Evolutionary conservation across 2,888 invertebrate genomes (phyloP).

Genomic region (Ennomos fuscantarius): DNA sequence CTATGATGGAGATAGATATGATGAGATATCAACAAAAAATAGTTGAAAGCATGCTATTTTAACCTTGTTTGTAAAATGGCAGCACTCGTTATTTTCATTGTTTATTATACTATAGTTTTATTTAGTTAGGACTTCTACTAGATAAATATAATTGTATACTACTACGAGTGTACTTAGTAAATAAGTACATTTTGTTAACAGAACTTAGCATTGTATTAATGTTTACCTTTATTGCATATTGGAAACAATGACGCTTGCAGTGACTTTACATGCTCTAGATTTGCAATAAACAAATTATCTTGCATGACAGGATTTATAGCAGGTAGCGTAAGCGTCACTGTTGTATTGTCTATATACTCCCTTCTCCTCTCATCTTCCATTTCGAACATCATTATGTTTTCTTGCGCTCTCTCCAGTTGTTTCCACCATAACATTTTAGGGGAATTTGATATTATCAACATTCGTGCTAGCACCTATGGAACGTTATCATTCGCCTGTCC

Average conservation of each 20-base stretch:
- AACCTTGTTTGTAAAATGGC: background rate
- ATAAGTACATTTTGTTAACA: too few relatives aligned
- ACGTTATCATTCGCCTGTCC: constrained; percentile 54
- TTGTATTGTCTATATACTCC: constrained; percentile 66
- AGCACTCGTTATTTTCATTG: too few relatives aligned
- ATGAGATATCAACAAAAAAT: too few relatives aligned
- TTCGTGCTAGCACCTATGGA: constrained; percentile 51
- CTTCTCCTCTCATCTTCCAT: constrained; percentile 68
- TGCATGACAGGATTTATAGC: constrained; percentile 69
- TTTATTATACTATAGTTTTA: too few relatives aligned
- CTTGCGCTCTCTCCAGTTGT: constrained; percentile 71
- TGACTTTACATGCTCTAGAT: constrained; percentile 85
- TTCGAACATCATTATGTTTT: constrained; percentile 72
- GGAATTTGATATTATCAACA: constrained; percentile 47
- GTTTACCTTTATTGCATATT: constrained; percentile 80
- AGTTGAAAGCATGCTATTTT: background rate
- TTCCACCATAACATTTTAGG: constrained; percentile 83
- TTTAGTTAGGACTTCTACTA: too few relatives aligned
- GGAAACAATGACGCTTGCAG: constrained; percentile 89
- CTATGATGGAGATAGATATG: too few relatives aligned
- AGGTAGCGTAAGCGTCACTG: constrained; percentile 69
- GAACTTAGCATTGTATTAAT: too few relatives aligned
- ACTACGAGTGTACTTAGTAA: too few relatives aligned
- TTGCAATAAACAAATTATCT: constrained; percentile 73
- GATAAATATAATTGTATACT: too few relatives aligned